Base-by-base conservation (phyloP, 2,797 vertebrate genomes). In the Peromyscus aztecus region DNA sequence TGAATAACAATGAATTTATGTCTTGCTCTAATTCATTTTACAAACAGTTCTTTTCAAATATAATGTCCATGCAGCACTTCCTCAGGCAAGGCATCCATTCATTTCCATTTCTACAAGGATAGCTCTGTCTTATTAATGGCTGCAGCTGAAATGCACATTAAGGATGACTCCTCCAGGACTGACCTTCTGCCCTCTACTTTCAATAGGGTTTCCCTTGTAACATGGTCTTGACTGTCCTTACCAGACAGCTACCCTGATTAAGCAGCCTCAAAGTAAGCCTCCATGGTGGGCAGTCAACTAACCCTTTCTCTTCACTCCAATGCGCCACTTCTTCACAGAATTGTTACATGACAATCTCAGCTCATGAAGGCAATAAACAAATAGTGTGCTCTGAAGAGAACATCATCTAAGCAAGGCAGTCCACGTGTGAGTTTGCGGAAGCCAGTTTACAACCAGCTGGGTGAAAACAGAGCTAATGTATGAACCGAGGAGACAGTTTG, bases 41-140 rank as follows among this genome's bases (percentile, higher is more conserved):
- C 96, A 96, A 94, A 46, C 2, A 92, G 16, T 71, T 89, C 57
- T 83, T 75, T 96, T 96, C 94, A 94, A 75, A 95, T 40, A 87
- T 3, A 78, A 29, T 13, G 24, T 94, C 40, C 37, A 46, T 46
- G 46, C 17, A 82, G 82, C 13, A 12, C 27, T 61, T 78, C 78
- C 65, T 90, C 9, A 17, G 52, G 37, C 73, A 85, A 95, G 31
- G 69, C 14, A 37, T 9, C 34, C 55, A 80, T 4, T 96, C 59
- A 90, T 83, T 87, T 86, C 77, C 89, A 94, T 78, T 84, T 67
- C 69, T 90, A 16, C 81, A 9, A 88, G 82, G 46, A 94, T 94
- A 96, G 27, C n/a, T 92, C 37, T 81, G 29, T 78, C 57, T 92
- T 82, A 76, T 61, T 82, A 88, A 85, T 34, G 52, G 34, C 80